These are phyloP conservation scores for Anagyrus pseudococci DNA, from an alignment of 2,888 invertebrate species.

Conservation along the genomic window DNA sequence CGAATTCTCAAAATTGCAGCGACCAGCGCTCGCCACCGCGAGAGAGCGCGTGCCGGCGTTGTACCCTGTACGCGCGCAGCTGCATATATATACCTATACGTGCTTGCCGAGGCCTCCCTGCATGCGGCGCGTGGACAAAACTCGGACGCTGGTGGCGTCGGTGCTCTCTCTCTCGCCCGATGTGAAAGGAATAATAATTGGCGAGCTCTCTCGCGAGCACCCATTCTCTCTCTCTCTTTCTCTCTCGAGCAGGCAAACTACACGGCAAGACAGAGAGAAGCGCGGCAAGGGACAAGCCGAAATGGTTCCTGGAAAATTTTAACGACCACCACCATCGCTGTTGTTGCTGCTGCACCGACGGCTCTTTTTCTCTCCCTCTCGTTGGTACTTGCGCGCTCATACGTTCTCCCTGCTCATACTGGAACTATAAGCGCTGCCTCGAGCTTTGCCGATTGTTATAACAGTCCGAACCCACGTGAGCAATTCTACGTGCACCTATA, in stretches of 20 bases:
- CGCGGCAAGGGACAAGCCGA: slow-evolving; percentile 38
- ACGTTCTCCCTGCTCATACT: background rate
- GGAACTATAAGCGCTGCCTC: too few species aligned
- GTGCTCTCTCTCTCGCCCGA: too few species aligned
- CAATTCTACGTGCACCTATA: too few species aligned
- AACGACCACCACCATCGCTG: slow-evolving; percentile 24
- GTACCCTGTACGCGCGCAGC: too few species aligned
- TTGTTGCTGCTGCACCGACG: slow-evolving; percentile 1
- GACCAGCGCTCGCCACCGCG: background rate
- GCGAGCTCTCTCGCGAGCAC: background rate
- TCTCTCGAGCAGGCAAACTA: too few species aligned
- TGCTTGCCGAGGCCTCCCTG: too few species aligned
- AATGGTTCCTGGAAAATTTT: slow-evolving; percentile 39
- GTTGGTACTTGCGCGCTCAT: background rate
- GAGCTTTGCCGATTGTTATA: too few species aligned
- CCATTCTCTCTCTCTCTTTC: too few species aligned
- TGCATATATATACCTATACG: background rate
- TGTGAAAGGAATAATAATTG: slow-evolving; percentile 41
- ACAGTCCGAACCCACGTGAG: too few species aligned
- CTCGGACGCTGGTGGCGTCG: too few species aligned
- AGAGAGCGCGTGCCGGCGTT: background rate
- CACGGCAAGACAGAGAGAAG: too few species aligned
- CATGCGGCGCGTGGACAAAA: too few species aligned
- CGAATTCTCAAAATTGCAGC: slow-evolving; percentile 39
- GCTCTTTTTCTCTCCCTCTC: background rate